A percentile compares a stretch with the other conserved stretches of the same genome.
Evolutionary conservation across 2,113 vertebrate species (phyloP).

Genomic region (Bubo blakistoni): DNA sequence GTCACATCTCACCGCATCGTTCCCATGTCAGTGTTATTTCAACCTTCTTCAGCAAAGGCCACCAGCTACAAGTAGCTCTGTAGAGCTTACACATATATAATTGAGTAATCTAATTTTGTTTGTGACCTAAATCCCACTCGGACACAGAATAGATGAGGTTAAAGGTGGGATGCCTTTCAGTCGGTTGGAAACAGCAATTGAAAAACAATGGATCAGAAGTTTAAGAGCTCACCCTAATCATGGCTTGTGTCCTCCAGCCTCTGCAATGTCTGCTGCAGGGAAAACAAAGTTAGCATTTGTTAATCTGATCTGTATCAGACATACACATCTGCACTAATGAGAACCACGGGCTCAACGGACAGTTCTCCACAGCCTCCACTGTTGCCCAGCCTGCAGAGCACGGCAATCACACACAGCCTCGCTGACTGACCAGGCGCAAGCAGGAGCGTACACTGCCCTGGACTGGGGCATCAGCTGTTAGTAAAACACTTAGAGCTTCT

Average conservation of each 20-base stretch:
- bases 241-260: neutral
- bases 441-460: neutral
- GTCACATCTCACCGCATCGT: neutral
- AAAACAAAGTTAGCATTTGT: neutral
- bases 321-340: neutral
- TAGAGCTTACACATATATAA: neutral
- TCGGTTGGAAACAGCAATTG: neutral
- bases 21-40: neutral
- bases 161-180: conserved; percentile 8
- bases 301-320: neutral
- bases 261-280: neutral
- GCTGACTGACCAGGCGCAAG: neutral
- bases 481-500: neutral
- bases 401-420: neutral
- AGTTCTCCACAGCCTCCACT: neutral
- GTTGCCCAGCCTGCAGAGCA: neutral
- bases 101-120: neutral
- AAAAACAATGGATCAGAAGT: neutral
- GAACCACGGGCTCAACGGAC: neutral
- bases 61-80: neutral
- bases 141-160: neutral
- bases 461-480: neutral
- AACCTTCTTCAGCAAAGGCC: neutral
- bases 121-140: conserved; percentile 11
- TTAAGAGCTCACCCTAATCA: neutral